phyloP scores from a whole-genome alignment of 2,888 invertebrate genomes.

The Microdon myrmicae region DNA sequence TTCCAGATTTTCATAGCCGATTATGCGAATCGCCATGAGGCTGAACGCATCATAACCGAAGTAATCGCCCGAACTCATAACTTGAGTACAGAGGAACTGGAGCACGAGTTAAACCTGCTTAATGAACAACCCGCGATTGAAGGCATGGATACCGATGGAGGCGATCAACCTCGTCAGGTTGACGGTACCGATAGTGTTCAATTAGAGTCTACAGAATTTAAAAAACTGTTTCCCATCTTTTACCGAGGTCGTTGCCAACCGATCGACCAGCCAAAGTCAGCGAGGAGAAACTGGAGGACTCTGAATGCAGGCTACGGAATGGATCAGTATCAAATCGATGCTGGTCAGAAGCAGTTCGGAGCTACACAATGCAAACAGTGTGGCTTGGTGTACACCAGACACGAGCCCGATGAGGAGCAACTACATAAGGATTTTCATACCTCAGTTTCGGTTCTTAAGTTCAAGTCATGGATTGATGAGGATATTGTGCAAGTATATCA shows the following conservation, averaged over 20 bases:
- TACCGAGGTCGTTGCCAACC: slow-evolving; percentile 57
- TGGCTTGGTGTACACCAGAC: slow-evolving; percentile 67
- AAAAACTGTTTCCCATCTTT: slow-evolving; percentile 69
- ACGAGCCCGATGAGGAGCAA: slow-evolving; percentile 81
- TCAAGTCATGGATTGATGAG: slow-evolving; percentile 86
- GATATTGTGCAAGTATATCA: slow-evolving; percentile 68
- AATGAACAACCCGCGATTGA: slow-evolving; percentile 1
- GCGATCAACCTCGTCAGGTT: slow-evolving; percentile 26
- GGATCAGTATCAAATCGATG: slow-evolving; percentile 83
- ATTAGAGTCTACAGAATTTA: too few relatives aligned
- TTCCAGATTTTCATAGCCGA: slow-evolving; percentile 58
- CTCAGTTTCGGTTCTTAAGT: slow-evolving; percentile 73
- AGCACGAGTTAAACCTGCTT: slow-evolving; percentile 20
- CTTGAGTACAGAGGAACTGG: slow-evolving; percentile 29
- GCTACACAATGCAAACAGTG: slow-evolving; percentile 80
- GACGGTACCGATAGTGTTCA: slow-evolving; percentile 1
- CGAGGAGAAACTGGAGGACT: slow-evolving; percentile 59
- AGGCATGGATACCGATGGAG: slow-evolving; percentile 31
- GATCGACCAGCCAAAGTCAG: slow-evolving; percentile 55
- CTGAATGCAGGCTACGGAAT: slow-evolving; percentile 65
- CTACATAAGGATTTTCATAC: slow-evolving; percentile 80
- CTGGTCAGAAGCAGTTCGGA: slow-evolving; percentile 84
- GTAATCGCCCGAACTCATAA: slow-evolving; percentile 28
- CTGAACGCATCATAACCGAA: slow-evolving; percentile 52
- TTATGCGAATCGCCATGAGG: slow-evolving; percentile 54